Base-by-base conservation (phyloP, 2,888 invertebrate genomes). In the Pomacea canaliculata region DNA sequence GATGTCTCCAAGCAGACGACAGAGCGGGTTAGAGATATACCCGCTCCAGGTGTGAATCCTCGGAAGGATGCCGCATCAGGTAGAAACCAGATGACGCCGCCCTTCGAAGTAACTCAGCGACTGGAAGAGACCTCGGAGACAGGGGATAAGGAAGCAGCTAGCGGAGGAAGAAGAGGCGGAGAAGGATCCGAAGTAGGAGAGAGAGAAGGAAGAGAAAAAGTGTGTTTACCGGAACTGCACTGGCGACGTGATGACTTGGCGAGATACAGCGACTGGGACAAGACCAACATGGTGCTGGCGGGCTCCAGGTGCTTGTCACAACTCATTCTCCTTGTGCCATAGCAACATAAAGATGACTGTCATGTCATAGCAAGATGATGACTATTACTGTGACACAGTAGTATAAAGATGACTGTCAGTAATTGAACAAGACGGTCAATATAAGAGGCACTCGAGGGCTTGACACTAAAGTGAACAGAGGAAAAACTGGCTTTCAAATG, bases 261-360 rank as follows among this genome's bases (percentile, higher is more conserved):
- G 5, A n/a, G 69, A 12, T 79, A 76, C 72, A 68, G 68, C 8
- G 19, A 67, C n/a, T 79, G 79, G 79, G 79, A 79, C 60, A 71
- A 76, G n/a, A 79, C 70, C 62, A 78, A 73, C 66, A 23, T 79
- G 16, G 67, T 79, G 46, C 70, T 79, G 9, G 66, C 76, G 7
- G 79, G 70, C 46, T 79, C 79, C n/a, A 46, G 79, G 51, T 71
- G 76, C n/a, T 63, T 73, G n/a, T 68, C 71, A 0, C 72, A 70
- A 68, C 71, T 79, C 16, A 74, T 79, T 49, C 60, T 79, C 18
- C 60, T 79, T 23, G 73, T 73, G 37, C 73, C 73, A 3, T 73
- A n/a, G 27, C 51, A 56, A 16, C 12, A 56, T 16, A 16, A 56
- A 56, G 16, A 56, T 37, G 37, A 5, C 37, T 37, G 37, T 37